A percentile compares a stretch with the other conserved stretches of the same genome.
phyloP scores from a whole-genome alignment of 2,888 invertebrate genomes.

The Plagodis pulveraria region DNA sequence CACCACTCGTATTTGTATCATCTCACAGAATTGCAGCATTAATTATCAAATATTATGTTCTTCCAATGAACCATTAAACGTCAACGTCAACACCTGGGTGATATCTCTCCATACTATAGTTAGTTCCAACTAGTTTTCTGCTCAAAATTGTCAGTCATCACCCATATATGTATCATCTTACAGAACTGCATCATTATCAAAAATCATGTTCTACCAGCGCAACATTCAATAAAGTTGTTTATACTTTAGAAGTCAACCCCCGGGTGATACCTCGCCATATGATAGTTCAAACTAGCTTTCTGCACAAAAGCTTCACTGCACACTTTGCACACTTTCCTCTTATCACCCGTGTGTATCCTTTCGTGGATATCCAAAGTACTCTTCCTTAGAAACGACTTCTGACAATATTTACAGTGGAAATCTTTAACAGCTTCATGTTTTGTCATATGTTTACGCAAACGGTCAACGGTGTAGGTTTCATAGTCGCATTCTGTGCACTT shows the following conservation, averaged over 20 bases:
- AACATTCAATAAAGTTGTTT: too few species aligned
- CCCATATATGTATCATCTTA: too few species aligned
- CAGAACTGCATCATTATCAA: too few species aligned
- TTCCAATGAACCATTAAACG: too few species aligned
- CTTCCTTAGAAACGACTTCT: slow-evolving; percentile 69
- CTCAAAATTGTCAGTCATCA: slow-evolving; percentile 48
- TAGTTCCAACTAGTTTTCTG: slow-evolving; percentile 56
- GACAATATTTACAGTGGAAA: slow-evolving; percentile 70
- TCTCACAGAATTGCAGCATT: slow-evolving; percentile 57
- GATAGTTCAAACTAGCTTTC: slow-evolving; percentile 74
- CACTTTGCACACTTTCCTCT: slow-evolving; percentile 61
- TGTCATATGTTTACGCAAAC: slow-evolving; percentile 65
- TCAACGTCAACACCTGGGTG: too few species aligned
- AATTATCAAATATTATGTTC: too few species aligned
- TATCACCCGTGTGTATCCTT: slow-evolving; percentile 70
- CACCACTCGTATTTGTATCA: slow-evolving; percentile 71
- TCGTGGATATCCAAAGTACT: slow-evolving; percentile 62
- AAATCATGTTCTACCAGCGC: too few species aligned
- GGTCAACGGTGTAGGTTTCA: slow-evolving; percentile 54
- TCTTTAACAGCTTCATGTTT: slow-evolving; percentile 71
- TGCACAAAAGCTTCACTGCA: slow-evolving; percentile 74
- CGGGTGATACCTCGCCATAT: slow-evolving; percentile 74
- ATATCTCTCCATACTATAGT: too few species aligned
- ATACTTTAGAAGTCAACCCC: slow-evolving; percentile 55
- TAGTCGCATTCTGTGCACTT: slow-evolving; percentile 67